These are phyloP conservation scores for Trichechus manatus DNA, from an alignment of 2,113 vertebrate species.

Conservation along the genomic window DNA sequence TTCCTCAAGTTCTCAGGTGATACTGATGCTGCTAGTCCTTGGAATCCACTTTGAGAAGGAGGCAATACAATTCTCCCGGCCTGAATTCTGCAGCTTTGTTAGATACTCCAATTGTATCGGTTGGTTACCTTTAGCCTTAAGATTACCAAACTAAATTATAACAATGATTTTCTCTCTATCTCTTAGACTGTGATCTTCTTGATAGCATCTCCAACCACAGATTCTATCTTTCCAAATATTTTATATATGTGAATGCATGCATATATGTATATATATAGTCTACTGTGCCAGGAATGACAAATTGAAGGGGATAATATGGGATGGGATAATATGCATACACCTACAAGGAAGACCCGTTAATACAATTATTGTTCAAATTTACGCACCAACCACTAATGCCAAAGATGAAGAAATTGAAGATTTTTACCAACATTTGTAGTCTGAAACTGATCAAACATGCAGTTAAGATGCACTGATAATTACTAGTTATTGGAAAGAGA, in stretches of 20 bases:
- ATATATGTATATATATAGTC: too few relatives aligned
- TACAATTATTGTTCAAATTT: too few relatives aligned
- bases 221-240: not conserved
- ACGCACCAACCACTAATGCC: too few relatives aligned
- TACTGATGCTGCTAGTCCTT: not conserved
- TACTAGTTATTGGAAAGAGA: too few relatives aligned
- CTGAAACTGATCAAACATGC: too few relatives aligned
- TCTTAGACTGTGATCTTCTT: not conserved
- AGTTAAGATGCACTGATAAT: too few relatives aligned
- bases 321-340: too few relatives aligned
- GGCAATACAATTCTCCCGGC: accelerated
- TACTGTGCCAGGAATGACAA: too few relatives aligned
- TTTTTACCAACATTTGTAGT: too few relatives aligned
- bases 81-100: not conserved
- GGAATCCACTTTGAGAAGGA: not conserved
- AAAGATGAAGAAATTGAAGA: too few relatives aligned
- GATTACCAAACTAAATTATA: not conserved
- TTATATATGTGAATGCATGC: not conserved
- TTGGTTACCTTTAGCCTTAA: not conserved
- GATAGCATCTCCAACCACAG: not conserved
- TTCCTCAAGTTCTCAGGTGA: not conserved
- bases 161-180: not conserved
- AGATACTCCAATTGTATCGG: accelerated
- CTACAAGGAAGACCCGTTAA: too few relatives aligned
- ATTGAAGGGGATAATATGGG: too few relatives aligned